These are phyloP conservation scores for Pangasius sanitwongsei DNA, from an alignment of 2,797 vertebrate genomes.

Conservation along the genomic window DNA sequence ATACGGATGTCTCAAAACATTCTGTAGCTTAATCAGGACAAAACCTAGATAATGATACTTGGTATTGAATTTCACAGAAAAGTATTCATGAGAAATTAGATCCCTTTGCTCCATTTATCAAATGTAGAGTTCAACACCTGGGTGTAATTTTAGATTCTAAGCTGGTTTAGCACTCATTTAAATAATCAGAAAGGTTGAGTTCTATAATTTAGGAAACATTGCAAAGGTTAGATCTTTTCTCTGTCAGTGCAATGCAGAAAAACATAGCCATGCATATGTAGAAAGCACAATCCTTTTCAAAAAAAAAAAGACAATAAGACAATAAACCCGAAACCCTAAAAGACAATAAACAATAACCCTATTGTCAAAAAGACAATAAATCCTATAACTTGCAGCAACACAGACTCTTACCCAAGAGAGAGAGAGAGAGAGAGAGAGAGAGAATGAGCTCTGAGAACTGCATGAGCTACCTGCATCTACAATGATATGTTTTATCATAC, in stretches of 20 bases:
- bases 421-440: not conserved
- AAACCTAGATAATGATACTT: not conserved
- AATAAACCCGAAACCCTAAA: not conserved
- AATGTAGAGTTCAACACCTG: not conserved
- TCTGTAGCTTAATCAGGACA: not conserved
- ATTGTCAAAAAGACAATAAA: not conserved
- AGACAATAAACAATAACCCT: not conserved
- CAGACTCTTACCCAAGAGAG: not conserved
- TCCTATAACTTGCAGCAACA: not conserved
- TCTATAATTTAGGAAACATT: not conserved
- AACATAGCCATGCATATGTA: not conserved
- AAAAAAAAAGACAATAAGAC: not conserved
- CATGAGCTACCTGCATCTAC: not conserved
- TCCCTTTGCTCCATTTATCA: constrained; percentile 18
- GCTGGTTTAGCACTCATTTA: not conserved
- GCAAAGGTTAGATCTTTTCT: not conserved
- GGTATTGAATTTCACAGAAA: constrained; percentile 3
- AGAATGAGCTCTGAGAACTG: not conserved
- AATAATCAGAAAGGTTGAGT: not conserved
- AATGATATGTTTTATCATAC: not conserved
- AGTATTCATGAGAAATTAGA: constrained; percentile 2
- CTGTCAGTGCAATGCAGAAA: not conserved
- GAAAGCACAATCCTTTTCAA: not conserved
- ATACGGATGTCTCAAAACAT: not conserved
- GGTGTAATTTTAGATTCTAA: not conserved